Evolutionary conservation across 2,888 invertebrate genomes (phyloP).

Genomic region (Drosophila melanosoma): DNA sequence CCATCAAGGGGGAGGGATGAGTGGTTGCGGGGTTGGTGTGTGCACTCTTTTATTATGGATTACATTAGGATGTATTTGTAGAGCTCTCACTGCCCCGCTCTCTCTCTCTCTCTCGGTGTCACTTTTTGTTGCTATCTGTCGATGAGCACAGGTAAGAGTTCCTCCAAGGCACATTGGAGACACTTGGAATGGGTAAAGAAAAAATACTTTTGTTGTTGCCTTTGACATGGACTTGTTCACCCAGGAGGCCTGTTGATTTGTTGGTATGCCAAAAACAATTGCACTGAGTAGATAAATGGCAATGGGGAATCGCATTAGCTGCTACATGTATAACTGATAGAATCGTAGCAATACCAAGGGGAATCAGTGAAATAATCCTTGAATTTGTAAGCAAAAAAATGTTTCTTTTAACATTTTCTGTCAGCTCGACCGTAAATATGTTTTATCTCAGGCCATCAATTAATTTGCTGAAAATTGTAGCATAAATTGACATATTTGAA

Average conservation of each 20-base stretch:
- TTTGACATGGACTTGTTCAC: slow-evolving; percentile 57
- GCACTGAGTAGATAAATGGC: slow-evolving; percentile 66
- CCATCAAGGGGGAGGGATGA: not conserved
- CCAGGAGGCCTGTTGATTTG: slow-evolving; percentile 71
- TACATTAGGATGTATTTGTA: slow-evolving; percentile 66
- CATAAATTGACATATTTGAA: no score
- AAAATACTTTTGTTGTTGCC: slow-evolving; percentile 53
- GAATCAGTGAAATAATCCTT: slow-evolving; percentile 34
- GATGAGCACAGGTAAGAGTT: slow-evolving; percentile 21
- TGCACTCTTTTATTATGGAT: slow-evolving; percentile 71
- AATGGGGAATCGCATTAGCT: slow-evolving; percentile 48
- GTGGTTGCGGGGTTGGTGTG: not conserved
- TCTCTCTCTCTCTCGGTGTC: slow-evolving; percentile 12
- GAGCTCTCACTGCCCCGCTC: slow-evolving; percentile 27
- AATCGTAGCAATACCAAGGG: not conserved
- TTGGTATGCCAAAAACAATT: slow-evolving; percentile 66
- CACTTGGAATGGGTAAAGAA: slow-evolving; percentile 27
- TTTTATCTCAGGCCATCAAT: not conserved
- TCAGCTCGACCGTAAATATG: not conserved
- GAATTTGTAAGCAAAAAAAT: slow-evolving; percentile 26
- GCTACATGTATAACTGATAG: slow-evolving; percentile 25
- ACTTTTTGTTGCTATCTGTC: slow-evolving; percentile 7
- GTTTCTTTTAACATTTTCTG: not conserved
- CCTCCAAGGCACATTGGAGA: slow-evolving; percentile 22
- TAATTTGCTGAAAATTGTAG: not conserved